A percentile compares a stretch with the other conserved stretches of the same genome.
Evolutionary conservation across 2,888 invertebrate genomes (phyloP).

Genomic region (Idaea biselata): DNA sequence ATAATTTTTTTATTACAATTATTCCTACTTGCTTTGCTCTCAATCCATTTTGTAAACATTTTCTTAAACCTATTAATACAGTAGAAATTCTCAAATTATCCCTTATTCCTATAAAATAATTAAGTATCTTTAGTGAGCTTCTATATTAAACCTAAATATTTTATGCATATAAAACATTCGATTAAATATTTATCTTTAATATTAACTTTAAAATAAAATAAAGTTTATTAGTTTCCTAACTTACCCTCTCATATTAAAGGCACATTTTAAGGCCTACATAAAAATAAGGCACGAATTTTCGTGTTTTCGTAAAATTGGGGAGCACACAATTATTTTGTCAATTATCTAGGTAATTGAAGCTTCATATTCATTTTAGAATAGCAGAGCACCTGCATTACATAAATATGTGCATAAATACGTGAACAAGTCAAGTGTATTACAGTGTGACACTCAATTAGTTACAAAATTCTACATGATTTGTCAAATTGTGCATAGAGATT

Average conservation of each 20-base stretch:
- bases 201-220: slow-evolving; percentile 15
- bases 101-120: slow-evolving; percentile 33
- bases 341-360: not conserved
- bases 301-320: not conserved
- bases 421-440: not conserved
- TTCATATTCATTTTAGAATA: not conserved
- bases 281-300: not conserved
- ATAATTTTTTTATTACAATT: too few species aligned
- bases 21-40: not conserved
- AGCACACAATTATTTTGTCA: not conserved
- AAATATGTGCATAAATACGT: not conserved
- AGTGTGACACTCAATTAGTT: too few species aligned
- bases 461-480: not conserved
- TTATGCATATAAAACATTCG: slow-evolving; percentile 26
- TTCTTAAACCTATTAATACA: not conserved
- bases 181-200: slow-evolving; percentile 14
- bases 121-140: slow-evolving; percentile 66
- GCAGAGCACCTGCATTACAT: not conserved
- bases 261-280: not conserved
- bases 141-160: slow-evolving; percentile 32
- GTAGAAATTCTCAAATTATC: not conserved
- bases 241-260: not conserved
- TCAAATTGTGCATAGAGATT: not conserved
- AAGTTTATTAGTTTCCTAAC: not conserved
- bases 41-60: not conserved